Conservation (phyloP, 2,888 invertebrate genomes). For the Drosophila paracracens region DNA sequence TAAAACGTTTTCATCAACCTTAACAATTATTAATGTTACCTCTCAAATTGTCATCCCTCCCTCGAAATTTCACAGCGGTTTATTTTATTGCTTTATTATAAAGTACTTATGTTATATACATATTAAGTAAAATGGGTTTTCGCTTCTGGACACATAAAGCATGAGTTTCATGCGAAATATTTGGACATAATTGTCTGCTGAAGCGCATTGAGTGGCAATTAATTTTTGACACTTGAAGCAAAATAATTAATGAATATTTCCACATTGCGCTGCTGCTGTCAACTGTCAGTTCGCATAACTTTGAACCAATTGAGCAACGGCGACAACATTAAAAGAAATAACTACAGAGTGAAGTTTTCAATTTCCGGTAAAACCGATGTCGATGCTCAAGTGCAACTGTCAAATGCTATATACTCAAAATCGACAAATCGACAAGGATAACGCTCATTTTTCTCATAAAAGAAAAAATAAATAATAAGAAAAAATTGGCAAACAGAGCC, state of each 20-base stretch:
- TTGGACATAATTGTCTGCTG: constrained; percentile 47
- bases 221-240: constrained; percentile 32
- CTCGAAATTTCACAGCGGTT: background rate
- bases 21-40: background rate
- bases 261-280: constrained; percentile 36
- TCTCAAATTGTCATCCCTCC: background rate
- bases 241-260: constrained; percentile 58
- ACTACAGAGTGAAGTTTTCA: constrained; percentile 19
- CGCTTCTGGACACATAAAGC: constrained; percentile 33
- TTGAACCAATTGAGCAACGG: constrained; percentile 43
- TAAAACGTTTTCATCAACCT: background rate
- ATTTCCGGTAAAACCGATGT: constrained; percentile 21
- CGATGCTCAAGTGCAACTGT: constrained; percentile 47
- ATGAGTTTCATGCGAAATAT: constrained; percentile 33
- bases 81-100: background rate
- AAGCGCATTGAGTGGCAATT: constrained; percentile 34
- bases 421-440: constrained; percentile 42
- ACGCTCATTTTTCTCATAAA: constrained; percentile 32
- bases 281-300: constrained; percentile 36
- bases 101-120: background rate
- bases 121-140: constrained; percentile 23
- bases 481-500: constrained; percentile 33
- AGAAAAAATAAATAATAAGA: constrained; percentile 8
- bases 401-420: constrained; percentile 46
- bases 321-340: background rate